Conservation (phyloP, 2,797 vertebrate genomes). For the Sitta carolinensis region DNA sequence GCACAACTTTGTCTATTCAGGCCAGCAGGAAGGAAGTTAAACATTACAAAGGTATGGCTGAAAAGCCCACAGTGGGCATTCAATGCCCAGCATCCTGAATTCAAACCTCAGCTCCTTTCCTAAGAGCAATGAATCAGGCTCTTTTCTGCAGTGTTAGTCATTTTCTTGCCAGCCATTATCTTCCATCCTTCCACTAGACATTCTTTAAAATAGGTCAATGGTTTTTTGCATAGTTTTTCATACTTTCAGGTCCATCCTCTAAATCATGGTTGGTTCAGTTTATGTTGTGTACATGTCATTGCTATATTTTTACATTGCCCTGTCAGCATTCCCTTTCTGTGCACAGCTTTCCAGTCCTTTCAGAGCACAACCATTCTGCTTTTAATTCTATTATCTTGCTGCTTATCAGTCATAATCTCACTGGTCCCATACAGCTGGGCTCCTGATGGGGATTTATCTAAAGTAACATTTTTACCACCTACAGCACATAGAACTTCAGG, state of each 20-base stretch:
- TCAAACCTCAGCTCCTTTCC: not conserved
- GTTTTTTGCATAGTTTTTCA: not conserved
- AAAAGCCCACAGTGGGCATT: not conserved
- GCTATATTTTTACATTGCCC: not conserved
- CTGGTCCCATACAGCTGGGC: not conserved
- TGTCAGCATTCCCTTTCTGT: not conserved
- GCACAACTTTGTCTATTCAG: not conserved
- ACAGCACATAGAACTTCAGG: not conserved
- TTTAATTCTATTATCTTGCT: not conserved
- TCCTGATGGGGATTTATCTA: not conserved
- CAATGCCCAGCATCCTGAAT: not conserved
- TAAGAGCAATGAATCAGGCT: not conserved
- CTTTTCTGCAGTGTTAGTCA: not conserved
- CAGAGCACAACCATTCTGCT: not conserved
- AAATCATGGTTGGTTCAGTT: not conserved
- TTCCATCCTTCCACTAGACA: accelerated
- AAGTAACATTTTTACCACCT: not conserved
- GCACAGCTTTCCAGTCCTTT: not conserved
- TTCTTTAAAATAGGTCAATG: not conserved
- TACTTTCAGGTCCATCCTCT: not conserved
- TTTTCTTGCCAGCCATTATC: not conserved
- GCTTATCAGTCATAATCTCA: not conserved
- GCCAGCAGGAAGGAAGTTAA: not conserved
- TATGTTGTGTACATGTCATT: not conserved
- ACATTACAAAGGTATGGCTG: not conserved